Base-by-base conservation (phyloP, 2,797 vertebrate species). In the Chelon labrosus region DNA sequence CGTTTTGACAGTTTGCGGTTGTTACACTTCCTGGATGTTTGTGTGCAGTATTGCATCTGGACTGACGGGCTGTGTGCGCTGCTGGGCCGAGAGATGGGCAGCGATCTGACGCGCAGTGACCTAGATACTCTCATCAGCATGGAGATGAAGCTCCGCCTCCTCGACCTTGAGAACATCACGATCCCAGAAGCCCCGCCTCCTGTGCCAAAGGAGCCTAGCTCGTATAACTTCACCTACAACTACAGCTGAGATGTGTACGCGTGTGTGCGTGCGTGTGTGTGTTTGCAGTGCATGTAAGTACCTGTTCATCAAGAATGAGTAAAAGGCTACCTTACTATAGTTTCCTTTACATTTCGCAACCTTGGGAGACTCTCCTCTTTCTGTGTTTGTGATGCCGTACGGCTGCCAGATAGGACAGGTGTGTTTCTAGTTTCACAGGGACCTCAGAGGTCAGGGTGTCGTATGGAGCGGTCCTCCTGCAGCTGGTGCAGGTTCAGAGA, bases 111-210 rank as follows among this genome's bases (percentile, higher is more conserved):
- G 0, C 96, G 96, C 84, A 99, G 96, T 1, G 98, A 99, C 94
- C 95, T 99, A 69, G 98, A 99, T 89, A 99, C 97, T 0, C 92
- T 99, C 82, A 97, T 99, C 89, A 98, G 97, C 92, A 99, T 99
- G 98, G 98, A 99, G 91, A 98, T 99, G 97, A 99, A 99, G 92
- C 96, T 99, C 85, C 96, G 98, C 74, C 96, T 99, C 61, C 94
- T 99, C 25, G 98, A 99, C 94, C 91, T 99, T 89, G 98, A 99
- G 93, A 99, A 99, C 88, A 96, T 99, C 90, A 96, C 96, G 67
- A 99, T 99, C 69, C 98, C 98, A 0, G 98, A 99, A 65, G 97
- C 96, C 0, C 97, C 98, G 0, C 98, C 98, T 6, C 98, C 98
- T 0, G 95, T 99, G 70, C 98, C 98, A 49, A 97, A 97, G 89